Conservation (phyloP, 2,113 vertebrate genomes). For the Pedionomus torquatus region DNA sequence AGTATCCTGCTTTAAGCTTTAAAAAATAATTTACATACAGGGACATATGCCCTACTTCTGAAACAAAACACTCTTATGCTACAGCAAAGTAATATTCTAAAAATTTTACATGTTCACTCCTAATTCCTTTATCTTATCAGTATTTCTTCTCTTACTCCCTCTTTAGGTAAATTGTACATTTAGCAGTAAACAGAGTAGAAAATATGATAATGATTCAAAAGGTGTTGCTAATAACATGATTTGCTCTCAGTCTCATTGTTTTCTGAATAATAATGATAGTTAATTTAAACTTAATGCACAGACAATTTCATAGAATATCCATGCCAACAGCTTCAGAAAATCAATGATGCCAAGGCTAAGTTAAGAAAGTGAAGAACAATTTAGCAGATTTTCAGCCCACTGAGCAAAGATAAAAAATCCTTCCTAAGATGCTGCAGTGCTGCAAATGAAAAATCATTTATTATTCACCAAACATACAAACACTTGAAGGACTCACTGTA, state of each 20-base stretch:
- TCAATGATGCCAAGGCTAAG: slow-evolving; percentile 27
- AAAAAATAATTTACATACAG: not conserved
- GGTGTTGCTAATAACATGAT: slow-evolving; percentile 53
- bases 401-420: slow-evolving; percentile 51
- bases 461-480: slow-evolving; percentile 26
- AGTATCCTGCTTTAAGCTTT: not conserved
- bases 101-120: not conserved
- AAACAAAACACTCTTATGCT: not conserved
- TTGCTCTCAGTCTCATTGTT: slow-evolving; percentile 62
- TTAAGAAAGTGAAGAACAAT: slow-evolving; percentile 37
- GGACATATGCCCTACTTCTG: not conserved
- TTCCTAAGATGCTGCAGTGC: not conserved
- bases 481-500: not conserved
- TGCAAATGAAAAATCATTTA: slow-evolving; percentile 40
- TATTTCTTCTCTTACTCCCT: not conserved
- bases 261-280: slow-evolving; percentile 69
- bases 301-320: slow-evolving; percentile 59
- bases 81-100: not conserved
- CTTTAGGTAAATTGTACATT: slow-evolving; percentile 68
- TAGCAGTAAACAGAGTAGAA: slow-evolving; percentile 73
- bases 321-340: slow-evolving; percentile 49
- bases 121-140: slow-evolving; percentile 9
- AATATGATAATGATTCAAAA: slow-evolving; percentile 59
- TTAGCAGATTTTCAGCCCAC: slow-evolving; percentile 39
- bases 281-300: slow-evolving; percentile 72